These are phyloP conservation scores for Melikaiella ostensackeni DNA, from an alignment of 2,888 invertebrate species.

Conservation along the genomic window DNA sequence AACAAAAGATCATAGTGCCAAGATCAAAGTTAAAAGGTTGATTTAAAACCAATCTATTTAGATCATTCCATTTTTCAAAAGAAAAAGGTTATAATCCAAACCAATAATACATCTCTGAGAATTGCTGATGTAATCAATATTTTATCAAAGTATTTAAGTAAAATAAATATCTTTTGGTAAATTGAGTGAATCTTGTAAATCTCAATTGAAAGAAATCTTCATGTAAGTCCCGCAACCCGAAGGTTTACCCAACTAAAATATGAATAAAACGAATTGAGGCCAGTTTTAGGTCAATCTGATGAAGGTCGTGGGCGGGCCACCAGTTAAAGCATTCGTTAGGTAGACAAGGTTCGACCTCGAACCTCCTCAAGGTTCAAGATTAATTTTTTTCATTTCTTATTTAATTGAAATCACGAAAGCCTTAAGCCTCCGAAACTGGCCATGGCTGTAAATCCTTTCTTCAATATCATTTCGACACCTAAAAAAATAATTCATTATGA, in stretches of 20 bases:
- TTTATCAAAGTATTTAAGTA: too few species aligned
- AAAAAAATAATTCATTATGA: too few species aligned
- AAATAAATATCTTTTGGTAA: too few species aligned
- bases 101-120: too few species aligned
- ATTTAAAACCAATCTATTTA: too few species aligned
- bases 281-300: conserved; percentile 64
- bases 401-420: conserved; percentile 25
- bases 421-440: neutral
- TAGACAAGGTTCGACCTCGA: conserved; percentile 67
- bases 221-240: conserved; percentile 57
- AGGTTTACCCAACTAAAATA: conserved; percentile 62
- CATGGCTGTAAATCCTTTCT: neutral
- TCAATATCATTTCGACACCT: neutral
- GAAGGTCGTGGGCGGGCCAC: conserved; percentile 72
- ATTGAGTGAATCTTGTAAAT: too few species aligned
- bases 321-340: conserved; percentile 63
- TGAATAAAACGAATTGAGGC: conserved; percentile 65
- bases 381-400: conserved; percentile 62
- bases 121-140: too few species aligned
- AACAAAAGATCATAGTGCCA: too few species aligned
- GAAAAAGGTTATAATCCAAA: too few species aligned
- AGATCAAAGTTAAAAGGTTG: too few species aligned
- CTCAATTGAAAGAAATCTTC: too few species aligned
- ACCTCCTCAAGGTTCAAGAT: conserved; percentile 62
- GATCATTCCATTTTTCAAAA: too few species aligned